phyloP scores from a whole-genome alignment of 2,113 vertebrate species.

The Sphaerodactylus townsendi region DNA sequence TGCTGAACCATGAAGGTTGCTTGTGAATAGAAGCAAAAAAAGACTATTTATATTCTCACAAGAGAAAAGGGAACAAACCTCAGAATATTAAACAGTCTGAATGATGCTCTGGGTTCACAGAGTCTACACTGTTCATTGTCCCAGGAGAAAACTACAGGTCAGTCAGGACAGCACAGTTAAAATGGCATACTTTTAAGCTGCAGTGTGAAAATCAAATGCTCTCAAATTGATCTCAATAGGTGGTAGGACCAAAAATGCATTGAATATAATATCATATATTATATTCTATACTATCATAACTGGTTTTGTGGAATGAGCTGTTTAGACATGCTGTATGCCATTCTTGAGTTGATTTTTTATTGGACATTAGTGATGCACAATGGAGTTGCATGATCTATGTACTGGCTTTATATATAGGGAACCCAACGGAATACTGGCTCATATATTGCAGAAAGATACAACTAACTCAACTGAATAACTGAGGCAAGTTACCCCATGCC shows the following conservation, averaged over 20 bases:
- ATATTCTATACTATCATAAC: not conserved
- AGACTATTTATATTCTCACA: slow-evolving; percentile 6
- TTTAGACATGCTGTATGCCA: not conserved
- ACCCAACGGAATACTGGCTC: not conserved
- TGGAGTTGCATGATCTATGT: not conserved
- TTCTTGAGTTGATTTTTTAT: not conserved
- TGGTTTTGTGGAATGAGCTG: not conserved
- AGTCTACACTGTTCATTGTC: not conserved
- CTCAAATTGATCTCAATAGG: not conserved
- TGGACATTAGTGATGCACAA: not conserved
- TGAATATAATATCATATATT: too few species aligned
- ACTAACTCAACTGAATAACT: not conserved
- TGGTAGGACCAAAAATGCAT: not conserved
- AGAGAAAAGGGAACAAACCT: not conserved
- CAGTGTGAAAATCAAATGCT: slow-evolving; percentile 10
- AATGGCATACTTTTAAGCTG: slow-evolving; percentile 8
- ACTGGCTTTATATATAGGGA: not conserved
- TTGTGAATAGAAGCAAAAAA: not conserved
- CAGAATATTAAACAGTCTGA: slow-evolving; percentile 11
- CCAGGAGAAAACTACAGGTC: not conserved
- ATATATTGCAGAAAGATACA: not conserved
- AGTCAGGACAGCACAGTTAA: not conserved
- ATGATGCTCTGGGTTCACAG: not conserved
- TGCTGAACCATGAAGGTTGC: not conserved
- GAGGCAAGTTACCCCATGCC: not conserved